A percentile compares a stretch with the other conserved stretches of the same genome.
phyloP scores from a whole-genome alignment of 2,113 vertebrate genomes.

The Gnathonemus longibarbis region DNA sequence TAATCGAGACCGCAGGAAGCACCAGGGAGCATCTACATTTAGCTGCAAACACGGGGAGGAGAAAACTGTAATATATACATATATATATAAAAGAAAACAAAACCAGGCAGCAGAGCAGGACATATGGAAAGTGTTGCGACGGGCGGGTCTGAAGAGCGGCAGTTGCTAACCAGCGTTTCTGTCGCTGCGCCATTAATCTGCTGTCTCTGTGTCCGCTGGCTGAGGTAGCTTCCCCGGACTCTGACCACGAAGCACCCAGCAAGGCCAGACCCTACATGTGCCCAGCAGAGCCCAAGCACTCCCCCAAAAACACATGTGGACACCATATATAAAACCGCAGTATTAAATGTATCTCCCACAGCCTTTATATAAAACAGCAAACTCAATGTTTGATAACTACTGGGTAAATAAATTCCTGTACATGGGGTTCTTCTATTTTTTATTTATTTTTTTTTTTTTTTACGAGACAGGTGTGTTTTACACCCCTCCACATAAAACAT shows the following conservation, averaged over 20 bases:
- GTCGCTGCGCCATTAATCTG: constrained; percentile 17
- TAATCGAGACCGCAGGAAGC: background rate
- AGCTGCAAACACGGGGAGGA: background rate
- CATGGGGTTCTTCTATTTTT: constrained; percentile 2
- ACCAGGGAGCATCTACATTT: background rate
- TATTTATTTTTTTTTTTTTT: constrained; percentile 14
- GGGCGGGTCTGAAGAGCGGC: constrained; percentile 24
- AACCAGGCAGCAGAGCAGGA: background rate
- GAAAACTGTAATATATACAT: background rate
- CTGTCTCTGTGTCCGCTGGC: background rate
- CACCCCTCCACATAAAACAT: constrained; percentile 39
- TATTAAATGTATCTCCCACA: background rate
- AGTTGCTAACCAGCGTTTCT: background rate
- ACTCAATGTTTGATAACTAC: background rate
- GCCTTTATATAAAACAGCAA: background rate
- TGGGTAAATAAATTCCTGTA: constrained; percentile 8
- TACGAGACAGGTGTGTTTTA: constrained; percentile 51
- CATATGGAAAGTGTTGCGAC: constrained; percentile 30
- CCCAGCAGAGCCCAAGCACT: background rate
- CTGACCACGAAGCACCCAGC: background rate
- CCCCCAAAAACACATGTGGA: background rate
- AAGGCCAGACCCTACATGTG: constrained; percentile 1
- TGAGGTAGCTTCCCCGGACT: background rate
- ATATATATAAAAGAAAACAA: background rate
- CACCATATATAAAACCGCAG: background rate